Percentiles rank a stretch among this genome's conserved stretches.
phyloP scores from a whole-genome alignment of 1,140 invertebrate genomes.

The Diachasmimorpha longicaudata region DNA sequence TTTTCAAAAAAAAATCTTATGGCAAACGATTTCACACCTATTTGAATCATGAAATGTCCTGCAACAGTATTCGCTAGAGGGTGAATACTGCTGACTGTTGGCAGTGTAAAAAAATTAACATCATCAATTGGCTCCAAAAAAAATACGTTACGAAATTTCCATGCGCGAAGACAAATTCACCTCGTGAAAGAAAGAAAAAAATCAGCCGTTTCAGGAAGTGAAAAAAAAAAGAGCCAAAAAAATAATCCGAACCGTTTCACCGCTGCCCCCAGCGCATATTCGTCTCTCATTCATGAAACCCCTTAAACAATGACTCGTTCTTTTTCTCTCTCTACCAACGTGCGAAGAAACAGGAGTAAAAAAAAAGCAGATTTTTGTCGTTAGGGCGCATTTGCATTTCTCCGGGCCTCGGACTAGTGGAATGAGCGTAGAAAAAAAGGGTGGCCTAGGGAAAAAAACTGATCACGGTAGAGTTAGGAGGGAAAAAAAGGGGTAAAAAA shows the following conservation, averaged over 20 bases:
- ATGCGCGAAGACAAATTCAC: background rate
- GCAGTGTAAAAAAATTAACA: too few species aligned
- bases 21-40: too few species aligned
- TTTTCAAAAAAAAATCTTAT: too few species aligned
- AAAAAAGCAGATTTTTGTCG: slow-evolving; percentile 25
- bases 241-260: slow-evolving; percentile 8
- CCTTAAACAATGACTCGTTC: slow-evolving; percentile 32
- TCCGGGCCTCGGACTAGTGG: slow-evolving; percentile 8
- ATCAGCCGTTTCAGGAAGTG: background rate
- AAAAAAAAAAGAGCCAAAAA: background rate
- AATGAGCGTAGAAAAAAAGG: slow-evolving; percentile 8
- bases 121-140: background rate
- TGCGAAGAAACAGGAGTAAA: slow-evolving; percentile 1
- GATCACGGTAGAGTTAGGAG: background rate
- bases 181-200: background rate
- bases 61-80: too few species aligned
- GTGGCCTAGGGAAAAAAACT: slow-evolving; percentile 5
- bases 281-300: slow-evolving; percentile 17
- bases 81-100: too few species aligned
- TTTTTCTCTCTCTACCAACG: slow-evolving; percentile 12
- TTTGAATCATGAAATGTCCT: too few species aligned
- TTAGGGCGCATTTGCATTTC: slow-evolving; percentile 32
- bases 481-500: slow-evolving; percentile 27
- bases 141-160: background rate
- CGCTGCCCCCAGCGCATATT: background rate